Evolutionary conservation across 2,113 vertebrate genomes (phyloP), one percentile per base, ranked within the genome.

Genomic region (Malurus elegans): DNA sequence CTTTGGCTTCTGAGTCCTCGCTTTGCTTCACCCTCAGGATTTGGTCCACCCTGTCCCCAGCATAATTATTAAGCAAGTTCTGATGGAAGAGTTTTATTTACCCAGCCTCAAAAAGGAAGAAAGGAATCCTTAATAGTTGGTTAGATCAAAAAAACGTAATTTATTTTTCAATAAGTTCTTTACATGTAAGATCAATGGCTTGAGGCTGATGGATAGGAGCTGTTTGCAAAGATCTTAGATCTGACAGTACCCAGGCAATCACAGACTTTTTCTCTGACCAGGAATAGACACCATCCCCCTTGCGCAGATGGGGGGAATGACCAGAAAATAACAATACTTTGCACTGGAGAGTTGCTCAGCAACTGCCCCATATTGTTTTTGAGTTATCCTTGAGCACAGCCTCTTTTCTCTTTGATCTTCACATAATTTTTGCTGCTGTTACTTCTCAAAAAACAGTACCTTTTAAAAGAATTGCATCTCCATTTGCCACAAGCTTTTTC

Each of bases 121-220:
- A 86, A 89, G 85, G 69, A 54, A 65, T 74, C 79, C 58, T 82
- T 90, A 96, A 72, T n/a, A 90, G 58, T 78, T 81, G 78, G 88
- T 94, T 81, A 94, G 83, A 92, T 96, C 47, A 88, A 88, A 94
- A 94, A 74, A 7, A 4, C 61, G 31, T 85, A 34, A 72, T 93
- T 92, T 95, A 84, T 88, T 90, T 96, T 95, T 67, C 71, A 89
- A 12, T 67, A 88, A 96, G 81, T 84, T 73, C 93, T 80, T 95
- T 88, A 96, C 84, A 96, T 95, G 92, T 85, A 96, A 96, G 92
- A 97, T 97, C 94, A 96, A 88, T 96, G 67, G 76, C 76, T 80
- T 4, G 14, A 64, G 64, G 65, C 48, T 85, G 95, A 90, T 62
- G 78, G 92, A 86, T 47, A 83, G 81, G 78, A 91, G 87, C 79